A percentile compares a stretch with the other conserved stretches of the same genome.
Conservation (phyloP, 2,888 invertebrate species). For the Oxyteleia sp. region DNA sequence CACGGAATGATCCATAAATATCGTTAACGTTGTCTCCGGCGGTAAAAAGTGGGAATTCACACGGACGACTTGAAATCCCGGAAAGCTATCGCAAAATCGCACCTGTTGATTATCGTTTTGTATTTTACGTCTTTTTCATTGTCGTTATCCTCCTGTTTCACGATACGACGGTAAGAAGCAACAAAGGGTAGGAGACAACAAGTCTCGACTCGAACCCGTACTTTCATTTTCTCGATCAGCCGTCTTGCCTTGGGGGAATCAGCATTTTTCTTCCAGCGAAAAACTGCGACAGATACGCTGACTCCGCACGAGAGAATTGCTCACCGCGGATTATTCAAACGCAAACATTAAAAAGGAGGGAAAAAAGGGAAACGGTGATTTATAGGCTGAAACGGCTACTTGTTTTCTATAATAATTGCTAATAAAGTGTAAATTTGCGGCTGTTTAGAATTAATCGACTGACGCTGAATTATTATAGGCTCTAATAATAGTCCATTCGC, state of each 20-base stretch:
- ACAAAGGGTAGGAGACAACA: constrained; percentile 19
- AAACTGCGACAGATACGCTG: constrained; percentile 19
- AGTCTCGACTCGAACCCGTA: constrained; percentile 33
- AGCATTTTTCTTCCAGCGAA: constrained; percentile 32
- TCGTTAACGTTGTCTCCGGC: background rate
- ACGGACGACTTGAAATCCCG: constrained; percentile 22
- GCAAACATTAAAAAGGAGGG: constrained; percentile 20
- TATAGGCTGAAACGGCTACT: constrained; percentile 42
- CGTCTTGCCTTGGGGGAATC: constrained; percentile 41
- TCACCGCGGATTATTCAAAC: constrained; percentile 44
- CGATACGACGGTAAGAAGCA: background rate
- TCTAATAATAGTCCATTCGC: constrained; percentile 15
- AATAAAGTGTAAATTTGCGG: constrained; percentile 68
- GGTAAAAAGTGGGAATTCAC: constrained; percentile 43
- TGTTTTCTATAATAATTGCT: constrained; percentile 68
- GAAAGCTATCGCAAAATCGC: constrained; percentile 46
- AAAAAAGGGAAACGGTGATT: constrained; percentile 51
- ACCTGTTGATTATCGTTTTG: constrained; percentile 48
- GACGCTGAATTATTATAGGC: constrained; percentile 55
- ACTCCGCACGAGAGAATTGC: constrained; percentile 49
- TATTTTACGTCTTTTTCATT: constrained; percentile 39
- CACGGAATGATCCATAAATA: background rate
- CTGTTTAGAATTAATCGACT: constrained; percentile 54
- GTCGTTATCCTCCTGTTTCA: constrained; percentile 44
- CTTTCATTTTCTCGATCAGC: constrained; percentile 57